Percentiles rank a stretch among this genome's conserved stretches.
Conservation (phyloP, 2,888 invertebrate genomes). For the Uropetala carovei region DNA sequence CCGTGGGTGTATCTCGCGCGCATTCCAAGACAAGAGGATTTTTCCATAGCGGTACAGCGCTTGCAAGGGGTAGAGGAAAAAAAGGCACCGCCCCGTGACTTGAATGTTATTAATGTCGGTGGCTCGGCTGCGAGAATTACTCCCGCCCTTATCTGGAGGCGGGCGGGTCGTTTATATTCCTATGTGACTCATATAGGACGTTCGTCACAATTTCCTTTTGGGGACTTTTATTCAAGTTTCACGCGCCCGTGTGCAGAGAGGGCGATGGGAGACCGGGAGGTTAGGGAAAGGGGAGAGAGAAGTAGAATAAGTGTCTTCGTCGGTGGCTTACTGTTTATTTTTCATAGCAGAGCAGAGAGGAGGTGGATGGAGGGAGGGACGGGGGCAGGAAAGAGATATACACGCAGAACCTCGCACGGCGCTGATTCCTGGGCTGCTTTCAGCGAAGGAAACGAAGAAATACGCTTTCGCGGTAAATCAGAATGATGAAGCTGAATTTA, state of each 20-base stretch:
- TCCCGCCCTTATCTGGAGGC: neutral
- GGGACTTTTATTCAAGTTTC: slow-evolving; percentile 23
- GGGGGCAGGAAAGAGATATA: no score
- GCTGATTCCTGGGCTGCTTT: neutral
- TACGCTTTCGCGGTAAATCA: slow-evolving; percentile 18
- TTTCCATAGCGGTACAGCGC: neutral
- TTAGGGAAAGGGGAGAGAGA: no score
- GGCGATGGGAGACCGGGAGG: neutral
- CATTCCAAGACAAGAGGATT: slow-evolving; percentile 2
- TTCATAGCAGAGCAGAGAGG: neutral
- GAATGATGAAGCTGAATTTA: slow-evolving; percentile 26
- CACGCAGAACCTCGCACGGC: neutral
- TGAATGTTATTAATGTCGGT: slow-evolving; percentile 56
- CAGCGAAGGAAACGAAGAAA: slow-evolving; percentile 39
- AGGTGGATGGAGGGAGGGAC: no score
- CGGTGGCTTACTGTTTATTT: slow-evolving; percentile 7
- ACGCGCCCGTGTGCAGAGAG: neutral
- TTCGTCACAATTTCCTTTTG: slow-evolving; percentile 9
- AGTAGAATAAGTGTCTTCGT: neutral
- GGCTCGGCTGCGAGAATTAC: slow-evolving; percentile 40
- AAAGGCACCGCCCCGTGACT: slow-evolving; percentile 19
- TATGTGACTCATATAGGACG: neutral
- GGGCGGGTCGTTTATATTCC: slow-evolving; percentile 45
- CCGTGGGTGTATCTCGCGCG: neutral
- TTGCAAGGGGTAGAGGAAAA: neutral